Evolutionary conservation across 2,797 vertebrate species (phyloP), one percentile per base, ranked within the genome.

Genomic region (Arnoldichthys spilopterus): DNA sequence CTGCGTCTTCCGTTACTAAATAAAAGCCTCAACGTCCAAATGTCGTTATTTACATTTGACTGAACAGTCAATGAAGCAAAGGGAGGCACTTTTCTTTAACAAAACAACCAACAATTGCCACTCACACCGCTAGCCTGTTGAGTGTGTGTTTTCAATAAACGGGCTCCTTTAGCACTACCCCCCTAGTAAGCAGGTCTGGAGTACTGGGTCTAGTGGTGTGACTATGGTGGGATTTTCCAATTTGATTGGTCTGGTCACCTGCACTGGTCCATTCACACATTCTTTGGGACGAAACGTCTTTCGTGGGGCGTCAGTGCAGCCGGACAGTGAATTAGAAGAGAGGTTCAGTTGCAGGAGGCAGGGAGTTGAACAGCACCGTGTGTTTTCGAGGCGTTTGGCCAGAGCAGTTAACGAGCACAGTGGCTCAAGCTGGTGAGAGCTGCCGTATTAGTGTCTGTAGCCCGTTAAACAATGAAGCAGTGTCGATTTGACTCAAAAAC

Each of bases 191-290:
- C 12, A 24, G 40, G 68, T 7, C 28, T 9, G 18, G 24, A 13
- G 34, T 9, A 28, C 24, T 30, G 47, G 26, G 13, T 69, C 18
- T 32, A 51, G 67, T 37, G 24, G 20, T 28, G 24, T 68, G 43
- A 51, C 47, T 30, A n/a, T 12, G 20, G 34, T 1, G 22, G 61
- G 61, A 43, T 7, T 40, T 37, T 51, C 47, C 9, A 24, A 71
- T 51, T 20, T 15, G 69, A 34, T n/a, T 8, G 49, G 20, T 37
- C 30, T n/a, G 30, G 30, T 45, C 70, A 8, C 16, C 54, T 66
- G 61, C 61, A 54, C 30, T n/a, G n/a, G 32, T 61, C 62, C 80
- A 68, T 77, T 69, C 63, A 62, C 61, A 4, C 63, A 34, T 62
- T 68, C 70, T 77, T 82, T 77, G 54, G 28, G 66, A 32, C 51